Evolutionary conservation across 2,888 invertebrate species (phyloP).

Genomic region (Actias luna): DNA sequence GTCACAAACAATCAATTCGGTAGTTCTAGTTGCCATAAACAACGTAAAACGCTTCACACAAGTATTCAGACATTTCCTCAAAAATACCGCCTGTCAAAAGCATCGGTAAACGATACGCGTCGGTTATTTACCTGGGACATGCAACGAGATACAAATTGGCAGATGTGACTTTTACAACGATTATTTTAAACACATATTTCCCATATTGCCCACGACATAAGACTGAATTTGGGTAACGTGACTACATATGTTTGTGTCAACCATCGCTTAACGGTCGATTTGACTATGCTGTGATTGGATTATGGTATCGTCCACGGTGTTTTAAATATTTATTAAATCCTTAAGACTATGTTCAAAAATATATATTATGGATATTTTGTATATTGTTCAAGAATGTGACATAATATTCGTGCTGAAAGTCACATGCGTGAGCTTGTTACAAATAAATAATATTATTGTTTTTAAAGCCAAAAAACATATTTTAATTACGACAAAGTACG

Average conservation of each 20-base stretch:
- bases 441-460: no score
- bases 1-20: background rate
- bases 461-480: no score
- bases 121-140: constrained; percentile 62
- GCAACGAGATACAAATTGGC: constrained; percentile 60
- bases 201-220: constrained; percentile 25
- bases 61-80: constrained; percentile 61
- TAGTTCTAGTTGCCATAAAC: background rate
- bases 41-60: constrained; percentile 40
- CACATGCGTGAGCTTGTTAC: no score
- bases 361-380: background rate
- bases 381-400: background rate
- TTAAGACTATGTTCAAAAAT: no score
- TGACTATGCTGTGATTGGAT: constrained; percentile 51
- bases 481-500: no score
- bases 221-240: constrained; percentile 24
- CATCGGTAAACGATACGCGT: constrained; percentile 63
- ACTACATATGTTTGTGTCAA: constrained; percentile 16
- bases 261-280: constrained; percentile 49
- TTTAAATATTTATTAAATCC: constrained; percentile 16
- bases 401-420: background rate
- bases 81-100: constrained; percentile 69
- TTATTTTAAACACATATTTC: constrained; percentile 21
- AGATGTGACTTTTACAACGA: constrained; percentile 41
- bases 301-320: constrained; percentile 28